Conservation (phyloP, 2,888 invertebrate species). For the Oscheius sp. region DNA sequence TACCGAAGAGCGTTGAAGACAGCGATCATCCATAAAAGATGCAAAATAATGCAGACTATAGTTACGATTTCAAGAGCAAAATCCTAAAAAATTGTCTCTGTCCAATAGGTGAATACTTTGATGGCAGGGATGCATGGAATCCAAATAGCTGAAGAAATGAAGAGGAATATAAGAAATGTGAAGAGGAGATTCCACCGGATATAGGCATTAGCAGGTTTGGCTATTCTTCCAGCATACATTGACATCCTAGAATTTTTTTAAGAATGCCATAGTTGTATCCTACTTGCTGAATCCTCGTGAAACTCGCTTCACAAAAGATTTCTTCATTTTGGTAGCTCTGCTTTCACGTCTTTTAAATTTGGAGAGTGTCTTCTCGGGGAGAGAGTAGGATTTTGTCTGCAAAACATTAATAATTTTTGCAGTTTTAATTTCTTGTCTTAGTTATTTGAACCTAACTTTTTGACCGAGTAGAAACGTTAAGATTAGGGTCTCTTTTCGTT, state of each 20-base stretch:
- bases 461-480: too few relatives aligned
- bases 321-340: slow-evolving; percentile 33
- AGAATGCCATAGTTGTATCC: not conserved
- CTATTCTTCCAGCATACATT: slow-evolving; percentile 55
- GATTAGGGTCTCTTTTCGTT: too few relatives aligned
- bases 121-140: slow-evolving; percentile 56
- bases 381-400: slow-evolving; percentile 22
- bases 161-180: slow-evolving; percentile 61
- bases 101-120: slow-evolving; percentile 30
- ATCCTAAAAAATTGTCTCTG: slow-evolving; percentile 34
- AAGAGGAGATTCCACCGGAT: slow-evolving; percentile 66
- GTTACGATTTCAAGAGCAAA: slow-evolving; percentile 60
- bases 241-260: not conserved
- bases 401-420: too few relatives aligned
- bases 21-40: slow-evolving; percentile 57
- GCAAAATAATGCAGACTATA: slow-evolving; percentile 54
- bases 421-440: not conserved
- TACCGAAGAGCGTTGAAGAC: slow-evolving; percentile 59
- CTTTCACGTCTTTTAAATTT: slow-evolving; percentile 11
- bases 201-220: slow-evolving; percentile 59
- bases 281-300: slow-evolving; percentile 44
- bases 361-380: slow-evolving; percentile 4
- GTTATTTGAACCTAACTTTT: too few relatives aligned
- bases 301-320: slow-evolving; percentile 38
- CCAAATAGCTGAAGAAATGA: slow-evolving; percentile 62